Conservation (phyloP, 2,797 vertebrate species). For the Liasis olivaceus region DNA sequence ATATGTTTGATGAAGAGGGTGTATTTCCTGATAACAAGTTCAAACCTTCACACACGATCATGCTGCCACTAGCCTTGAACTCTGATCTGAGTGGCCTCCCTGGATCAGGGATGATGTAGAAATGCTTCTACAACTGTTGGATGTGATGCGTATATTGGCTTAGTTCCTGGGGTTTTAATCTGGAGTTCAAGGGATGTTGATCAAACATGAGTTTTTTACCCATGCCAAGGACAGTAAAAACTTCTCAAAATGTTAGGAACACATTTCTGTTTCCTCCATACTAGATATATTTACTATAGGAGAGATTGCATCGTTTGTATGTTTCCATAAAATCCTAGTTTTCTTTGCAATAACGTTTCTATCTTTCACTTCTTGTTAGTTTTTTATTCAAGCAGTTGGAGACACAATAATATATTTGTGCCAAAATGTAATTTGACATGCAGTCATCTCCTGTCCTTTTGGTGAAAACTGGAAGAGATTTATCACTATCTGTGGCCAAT, state of each 20-base stretch:
- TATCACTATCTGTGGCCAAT: constrained; percentile 31
- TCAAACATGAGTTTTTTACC: background rate
- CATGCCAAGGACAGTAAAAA: background rate
- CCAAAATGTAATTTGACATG: constrained; percentile 7
- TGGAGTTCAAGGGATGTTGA: background rate
- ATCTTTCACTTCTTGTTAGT: constrained; percentile 37
- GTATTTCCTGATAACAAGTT: background rate
- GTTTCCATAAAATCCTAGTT: constrained; percentile 32
- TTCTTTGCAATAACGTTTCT: constrained; percentile 34
- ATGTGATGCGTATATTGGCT: background rate
- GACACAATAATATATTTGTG: constrained; percentile 36
- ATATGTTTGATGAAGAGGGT: background rate
- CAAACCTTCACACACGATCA: background rate
- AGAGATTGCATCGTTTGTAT: constrained; percentile 37
- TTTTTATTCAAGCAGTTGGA: constrained; percentile 36
- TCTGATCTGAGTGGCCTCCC: background rate
- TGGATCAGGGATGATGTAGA: background rate
- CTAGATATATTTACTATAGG: constrained; percentile 51
- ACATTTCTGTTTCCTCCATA: constrained; percentile 15
- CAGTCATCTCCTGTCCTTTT: background rate
- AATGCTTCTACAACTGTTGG: background rate
- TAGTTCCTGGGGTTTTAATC: background rate
- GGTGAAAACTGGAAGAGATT: constrained; percentile 12
- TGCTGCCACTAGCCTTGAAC: background rate
- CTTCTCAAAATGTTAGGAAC: constrained; percentile 12